Conservation (phyloP, 2,888 invertebrate genomes). For the Endotricha flammealis region DNA sequence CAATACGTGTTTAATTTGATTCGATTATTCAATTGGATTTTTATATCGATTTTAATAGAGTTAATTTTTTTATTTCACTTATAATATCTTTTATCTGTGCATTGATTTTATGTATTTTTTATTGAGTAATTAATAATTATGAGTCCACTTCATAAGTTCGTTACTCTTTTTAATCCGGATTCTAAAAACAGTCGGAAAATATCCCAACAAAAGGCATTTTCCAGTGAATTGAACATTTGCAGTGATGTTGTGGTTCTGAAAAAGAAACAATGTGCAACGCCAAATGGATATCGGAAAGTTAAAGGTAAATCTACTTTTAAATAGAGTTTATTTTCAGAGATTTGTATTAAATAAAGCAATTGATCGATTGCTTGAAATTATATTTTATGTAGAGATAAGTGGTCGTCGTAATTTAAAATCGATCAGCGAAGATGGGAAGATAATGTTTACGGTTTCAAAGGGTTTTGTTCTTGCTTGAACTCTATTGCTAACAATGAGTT, state of each 20-base stretch:
- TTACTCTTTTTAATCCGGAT: constrained; percentile 80
- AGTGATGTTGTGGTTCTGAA: constrained; percentile 62
- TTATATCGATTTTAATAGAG: constrained; percentile 3
- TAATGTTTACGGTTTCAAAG: no score
- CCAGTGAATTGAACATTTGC: constrained; percentile 76
- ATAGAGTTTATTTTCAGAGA: no score
- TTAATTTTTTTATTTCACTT: constrained; percentile 12
- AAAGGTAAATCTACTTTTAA: constrained; percentile 44
- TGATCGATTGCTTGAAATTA: no score
- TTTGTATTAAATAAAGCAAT: no score
- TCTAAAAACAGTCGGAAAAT: constrained; percentile 64
- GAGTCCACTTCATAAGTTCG: constrained; percentile 80
- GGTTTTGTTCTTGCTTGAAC: no score
- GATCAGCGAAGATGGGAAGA: no score
- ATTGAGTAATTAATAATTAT: constrained; percentile 35
- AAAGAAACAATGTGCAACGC: constrained; percentile 74
- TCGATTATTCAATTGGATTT: no score
- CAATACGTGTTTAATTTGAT: not conserved
- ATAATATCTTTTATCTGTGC: not conserved
- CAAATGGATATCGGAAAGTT: constrained; percentile 65
- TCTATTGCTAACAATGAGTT: no score
- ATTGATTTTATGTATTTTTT: not conserved
- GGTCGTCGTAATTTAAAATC: no score
- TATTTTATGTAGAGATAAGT: no score
- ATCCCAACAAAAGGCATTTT: constrained; percentile 72